Evolutionary conservation across 2,888 invertebrate species (phyloP), one percentile per base, ranked within the genome.

Genomic region (Lasioglossum malachurum): DNA sequence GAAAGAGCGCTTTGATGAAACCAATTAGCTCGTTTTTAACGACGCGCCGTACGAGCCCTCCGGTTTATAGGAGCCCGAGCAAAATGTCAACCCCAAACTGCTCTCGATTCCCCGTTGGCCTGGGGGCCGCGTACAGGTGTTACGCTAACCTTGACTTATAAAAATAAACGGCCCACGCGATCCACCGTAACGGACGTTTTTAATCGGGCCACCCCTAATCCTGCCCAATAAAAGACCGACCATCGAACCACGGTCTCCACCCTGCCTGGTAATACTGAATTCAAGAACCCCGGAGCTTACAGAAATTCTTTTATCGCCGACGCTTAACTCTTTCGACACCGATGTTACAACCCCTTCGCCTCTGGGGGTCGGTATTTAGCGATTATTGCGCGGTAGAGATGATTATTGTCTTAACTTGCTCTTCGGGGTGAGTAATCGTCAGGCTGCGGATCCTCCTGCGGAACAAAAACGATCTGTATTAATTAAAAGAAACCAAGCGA

Each of bases 11-110:
- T 92, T 92, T 93, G 92, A 93, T 92, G 93, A 93, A 91, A 93
- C 91, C 93, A 93, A 93, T 93, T 93, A 93, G 90, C 91, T 87
- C 90, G 92, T 93, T 93, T 93, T 93, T 92, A 93, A 93, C 92
- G 92, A 89, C 93, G 87, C 91, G 88, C 80, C 87, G 89, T 92
- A 90, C 87, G 87, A 90, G 90, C 82, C 88, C 87, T 86, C 89
- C 90, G 90, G 91, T 92, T 78, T 91, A 92, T 91, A 90, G 90
- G 88, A 87, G 89, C 90, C 88, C 89, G 91, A 92, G 91, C 91
- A 92, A 92, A 93, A 93, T 92, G 92, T 93, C 93, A 92, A 92
- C 91, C 92, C 91, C 91, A 91, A 93, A 92, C 90, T 89, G 88
- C 90, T 89, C 92, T 90, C 90, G 92, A 91, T 91, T 87, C 89